Percentiles rank a stretch among this genome's conserved stretches.
These are phyloP conservation scores for Heterodera carotae DNA, from an alignment of 1,140 invertebrate species.

Conservation along the genomic window DNA sequence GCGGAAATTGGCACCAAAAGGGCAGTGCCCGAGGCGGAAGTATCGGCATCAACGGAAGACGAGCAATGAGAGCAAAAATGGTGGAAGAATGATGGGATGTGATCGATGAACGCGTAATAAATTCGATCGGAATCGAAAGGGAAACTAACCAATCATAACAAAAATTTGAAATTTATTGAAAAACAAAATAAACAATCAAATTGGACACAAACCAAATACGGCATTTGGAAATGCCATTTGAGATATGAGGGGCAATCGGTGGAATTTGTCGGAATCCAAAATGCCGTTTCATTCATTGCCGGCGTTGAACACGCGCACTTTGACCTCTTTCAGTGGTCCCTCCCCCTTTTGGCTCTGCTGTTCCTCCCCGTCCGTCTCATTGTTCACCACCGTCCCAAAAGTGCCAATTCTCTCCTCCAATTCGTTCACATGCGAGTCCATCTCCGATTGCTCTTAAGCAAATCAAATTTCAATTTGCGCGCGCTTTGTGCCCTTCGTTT, in stretches of 20 bases:
- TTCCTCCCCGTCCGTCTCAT: not conserved
- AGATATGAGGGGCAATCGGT: not conserved
- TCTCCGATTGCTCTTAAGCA: slow-evolving; percentile 47
- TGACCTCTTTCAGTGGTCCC: no score
- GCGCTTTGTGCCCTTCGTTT: not conserved
- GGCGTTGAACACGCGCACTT: no score
- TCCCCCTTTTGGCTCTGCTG: no score
- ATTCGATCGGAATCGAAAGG: not conserved
- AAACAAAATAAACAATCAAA: not conserved
- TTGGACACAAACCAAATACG: not conserved
- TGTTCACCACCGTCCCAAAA: not conserved
- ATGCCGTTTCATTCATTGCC: no score
- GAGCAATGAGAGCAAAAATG: not conserved
- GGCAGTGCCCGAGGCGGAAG: not conserved
- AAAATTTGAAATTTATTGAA: not conserved
- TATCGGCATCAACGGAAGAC: not conserved
- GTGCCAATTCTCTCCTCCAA: slow-evolving; percentile 42
- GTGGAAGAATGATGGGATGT: not conserved
- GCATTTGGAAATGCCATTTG: not conserved
- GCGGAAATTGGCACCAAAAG: not conserved
- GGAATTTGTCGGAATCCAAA: no score
- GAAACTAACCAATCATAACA: not conserved
- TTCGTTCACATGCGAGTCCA: slow-evolving; percentile 30
- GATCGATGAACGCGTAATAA: not conserved
- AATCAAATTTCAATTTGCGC: not conserved